Conservation (phyloP, 1,140 invertebrate species). For the Aphidius ervi region DNA sequence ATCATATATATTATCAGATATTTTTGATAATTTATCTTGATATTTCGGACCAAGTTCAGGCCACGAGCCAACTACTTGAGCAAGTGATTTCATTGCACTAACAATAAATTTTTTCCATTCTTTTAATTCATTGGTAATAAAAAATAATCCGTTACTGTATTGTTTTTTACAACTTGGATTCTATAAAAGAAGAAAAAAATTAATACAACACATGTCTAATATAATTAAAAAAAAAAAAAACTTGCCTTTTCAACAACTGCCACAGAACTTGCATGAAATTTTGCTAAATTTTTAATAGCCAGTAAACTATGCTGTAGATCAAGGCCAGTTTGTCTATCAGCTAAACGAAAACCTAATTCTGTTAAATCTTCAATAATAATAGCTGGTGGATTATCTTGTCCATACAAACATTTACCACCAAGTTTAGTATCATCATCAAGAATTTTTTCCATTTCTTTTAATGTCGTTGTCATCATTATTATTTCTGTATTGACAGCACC, state of each 20-base stretch:
- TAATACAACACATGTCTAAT: not conserved
- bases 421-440: constrained; percentile 27
- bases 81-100: no score
- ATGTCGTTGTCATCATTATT: constrained; percentile 41
- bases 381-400: constrained; percentile 39
- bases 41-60: constrained; percentile 29
- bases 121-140: constrained; percentile 23
- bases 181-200: not conserved
- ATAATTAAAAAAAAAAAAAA: not conserved
- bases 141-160: constrained; percentile 45
- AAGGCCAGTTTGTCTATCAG: constrained; percentile 45
- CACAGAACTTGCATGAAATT: constrained; percentile 51
- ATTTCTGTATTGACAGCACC: constrained; percentile 42
- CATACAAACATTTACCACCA: constrained; percentile 35
- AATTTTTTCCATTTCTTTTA: constrained; percentile 40
- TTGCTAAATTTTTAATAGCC: constrained; percentile 51
- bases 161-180: constrained; percentile 24
- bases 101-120: no score
- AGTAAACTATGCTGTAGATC: constrained; percentile 46
- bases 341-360: constrained; percentile 47
- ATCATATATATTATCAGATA: constrained; percentile 36
- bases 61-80: no score
- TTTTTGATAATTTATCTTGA: constrained; percentile 41
- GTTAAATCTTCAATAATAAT: constrained; percentile 48
- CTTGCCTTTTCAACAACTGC: constrained; percentile 2